Evolutionary conservation across 2,113 vertebrate genomes (phyloP), one percentile per base, ranked within the genome.

Genomic region (Thomomys bottae): DNA sequence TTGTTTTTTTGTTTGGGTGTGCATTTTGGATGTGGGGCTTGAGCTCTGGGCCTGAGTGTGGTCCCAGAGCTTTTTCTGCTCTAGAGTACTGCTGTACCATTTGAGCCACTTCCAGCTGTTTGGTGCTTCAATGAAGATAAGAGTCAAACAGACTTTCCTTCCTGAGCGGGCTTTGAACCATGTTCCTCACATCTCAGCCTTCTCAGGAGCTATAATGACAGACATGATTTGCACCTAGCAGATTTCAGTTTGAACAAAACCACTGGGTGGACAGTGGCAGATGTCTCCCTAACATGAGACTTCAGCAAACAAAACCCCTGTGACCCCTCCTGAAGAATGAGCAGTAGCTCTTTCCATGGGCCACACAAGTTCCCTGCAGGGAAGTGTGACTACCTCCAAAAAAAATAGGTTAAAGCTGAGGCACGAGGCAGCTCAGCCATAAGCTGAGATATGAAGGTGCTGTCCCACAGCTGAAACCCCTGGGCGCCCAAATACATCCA

Each of bases 281-380:
- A 54, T 86, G 36, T 32, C 71, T 49, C 12, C 26, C 2, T 26
- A 34, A 66, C 11, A 17, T 49, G 38, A 32, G 36, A 32, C 34
- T 12, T 70, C 4, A 40, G 57, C 63, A 82, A 70, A 64, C 34
- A 70, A 34, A 59, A 4, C 4, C 54, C 42, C 2, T 3, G 11
- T 30, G 59, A 38, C 28, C 76, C 49, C 1, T 24, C 63, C 79
- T 17, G 42, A 30, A 26, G 12, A 20, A 5, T 11, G 20, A 42
- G 15, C 49, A 10, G 2, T 68, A n/a, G 72, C 24, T 32, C 21
- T 61, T n/a, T 57, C 17, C 17, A 1, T 20, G 49, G 76, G 18
- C 4, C 21, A 10, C 8, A 15, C 42, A 23, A 23, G 26, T 6
- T 63, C 23, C 28, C 34, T 10, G 0, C 0, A 6, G 15, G 54